Conservation (phyloP, 2,888 invertebrate genomes). For the Panopea generosa region DNA sequence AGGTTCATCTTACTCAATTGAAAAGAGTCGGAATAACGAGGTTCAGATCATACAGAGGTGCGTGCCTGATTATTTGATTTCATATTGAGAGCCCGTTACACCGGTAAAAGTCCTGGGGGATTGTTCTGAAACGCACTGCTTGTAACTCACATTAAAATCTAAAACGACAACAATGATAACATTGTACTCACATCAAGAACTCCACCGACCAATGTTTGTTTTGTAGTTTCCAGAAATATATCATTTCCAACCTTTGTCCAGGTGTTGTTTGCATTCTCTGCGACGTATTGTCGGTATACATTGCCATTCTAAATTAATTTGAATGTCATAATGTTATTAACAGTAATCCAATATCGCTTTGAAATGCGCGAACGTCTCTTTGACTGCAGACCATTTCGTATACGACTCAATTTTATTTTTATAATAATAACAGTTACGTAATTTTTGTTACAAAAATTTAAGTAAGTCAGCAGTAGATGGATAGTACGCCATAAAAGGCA, state of each 20-base stretch:
- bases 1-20: too few species aligned
- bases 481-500: too few species aligned
- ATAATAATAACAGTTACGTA: not conserved
- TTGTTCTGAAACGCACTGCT: not conserved
- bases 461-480: too few species aligned
- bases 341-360: too few species aligned
- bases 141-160: too few species aligned
- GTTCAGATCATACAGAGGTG: too few species aligned
- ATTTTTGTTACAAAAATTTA: too few species aligned
- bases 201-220: slow-evolving; percentile 41
- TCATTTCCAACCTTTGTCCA: slow-evolving; percentile 37
- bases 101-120: not conserved
- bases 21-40: too few species aligned
- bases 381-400: too few species aligned
- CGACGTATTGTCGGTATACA: slow-evolving; percentile 31
- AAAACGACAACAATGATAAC: too few species aligned
- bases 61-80: not conserved
- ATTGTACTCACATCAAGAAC: slow-evolving; percentile 45
- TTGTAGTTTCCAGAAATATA: slow-evolving; percentile 31
- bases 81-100: not conserved
- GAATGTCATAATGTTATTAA: not conserved
- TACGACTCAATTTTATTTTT: not conserved
- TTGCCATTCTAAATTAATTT: slow-evolving; percentile 33
- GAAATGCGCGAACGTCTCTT: too few species aligned
- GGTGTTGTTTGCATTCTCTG: slow-evolving; percentile 38